phyloP scores from a whole-genome alignment of 2,888 invertebrate genomes.

The Didymodactylos carnosus region DNA sequence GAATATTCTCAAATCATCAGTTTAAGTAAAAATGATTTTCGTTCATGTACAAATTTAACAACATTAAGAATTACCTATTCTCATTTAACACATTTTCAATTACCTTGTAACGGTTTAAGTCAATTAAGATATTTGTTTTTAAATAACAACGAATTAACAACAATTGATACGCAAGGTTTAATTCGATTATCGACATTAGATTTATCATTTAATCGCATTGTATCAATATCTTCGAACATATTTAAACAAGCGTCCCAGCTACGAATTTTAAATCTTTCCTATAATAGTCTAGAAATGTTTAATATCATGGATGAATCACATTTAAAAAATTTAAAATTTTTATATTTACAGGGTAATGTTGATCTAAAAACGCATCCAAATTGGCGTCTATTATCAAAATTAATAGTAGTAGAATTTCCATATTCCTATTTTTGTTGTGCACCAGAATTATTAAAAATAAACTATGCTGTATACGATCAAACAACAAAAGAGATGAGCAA shows the following conservation, averaged over 20 bases:
- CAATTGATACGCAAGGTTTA: neutral
- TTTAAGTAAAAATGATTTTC: neutral
- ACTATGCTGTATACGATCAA: too few relatives aligned
- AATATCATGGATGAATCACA: neutral
- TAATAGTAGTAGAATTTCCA: neutral
- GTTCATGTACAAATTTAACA: neutral
- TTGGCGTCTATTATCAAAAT: neutral
- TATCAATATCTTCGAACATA: neutral
- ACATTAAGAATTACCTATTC: neutral
- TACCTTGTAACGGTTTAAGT: neutral
- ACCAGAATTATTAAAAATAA: too few relatives aligned
- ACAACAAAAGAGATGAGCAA: too few relatives aligned
- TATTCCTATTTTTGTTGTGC: neutral
- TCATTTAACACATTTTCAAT: neutral
- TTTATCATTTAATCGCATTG: neutral
- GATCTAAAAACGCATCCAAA: neutral
- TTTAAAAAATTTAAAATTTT: neutral
- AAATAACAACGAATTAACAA: neutral
- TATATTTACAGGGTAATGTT: neutral
- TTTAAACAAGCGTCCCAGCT: neutral
- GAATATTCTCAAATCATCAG: neutral
- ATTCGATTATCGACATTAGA: neutral
- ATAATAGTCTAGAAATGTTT: neutral
- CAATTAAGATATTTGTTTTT: neutral
- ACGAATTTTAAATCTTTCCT: neutral